Evolutionary conservation across 92 coral and sea anemone genomes (phyloP).

Genomic region (Blastomussa wellsi): DNA sequence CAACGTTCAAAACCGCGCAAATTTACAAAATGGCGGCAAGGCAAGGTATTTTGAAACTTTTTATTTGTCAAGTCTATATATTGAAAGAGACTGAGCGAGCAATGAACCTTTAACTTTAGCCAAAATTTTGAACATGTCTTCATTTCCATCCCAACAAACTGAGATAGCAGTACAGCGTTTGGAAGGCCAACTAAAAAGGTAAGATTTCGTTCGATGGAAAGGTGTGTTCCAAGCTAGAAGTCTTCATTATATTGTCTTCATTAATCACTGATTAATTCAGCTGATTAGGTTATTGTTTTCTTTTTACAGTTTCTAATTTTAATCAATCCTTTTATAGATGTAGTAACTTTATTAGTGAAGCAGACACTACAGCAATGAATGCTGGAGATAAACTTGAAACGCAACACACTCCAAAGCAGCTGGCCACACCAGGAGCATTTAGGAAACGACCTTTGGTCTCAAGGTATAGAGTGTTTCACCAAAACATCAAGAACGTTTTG

Average conservation of each 20-base stretch:
- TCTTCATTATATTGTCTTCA: too few species aligned
- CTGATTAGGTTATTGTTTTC: too few species aligned
- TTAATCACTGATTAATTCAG: too few species aligned
- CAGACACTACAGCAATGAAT: neutral
- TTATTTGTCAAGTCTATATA: constrained; percentile 3
- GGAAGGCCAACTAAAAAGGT: constrained; percentile 18
- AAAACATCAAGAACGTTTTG: too few species aligned
- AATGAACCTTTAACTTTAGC: constrained; percentile 5
- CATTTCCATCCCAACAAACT: neutral
- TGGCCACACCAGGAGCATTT: constrained; percentile 8
- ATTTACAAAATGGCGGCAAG: constrained; percentile 51
- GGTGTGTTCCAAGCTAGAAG: too few species aligned
- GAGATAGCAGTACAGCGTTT: constrained; percentile 15
- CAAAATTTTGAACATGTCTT: neutral
- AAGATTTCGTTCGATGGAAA: neutral
- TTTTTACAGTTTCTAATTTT: neutral
- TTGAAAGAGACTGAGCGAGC: neutral
- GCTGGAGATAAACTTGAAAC: neutral
- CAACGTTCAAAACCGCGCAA: constrained; percentile 2
- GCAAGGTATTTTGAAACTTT: neutral
- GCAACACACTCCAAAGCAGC: neutral
- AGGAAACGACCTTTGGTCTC: constrained; percentile 22
- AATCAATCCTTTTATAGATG: neutral
- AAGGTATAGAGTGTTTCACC: too few species aligned
- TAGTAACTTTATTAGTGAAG: neutral